These are phyloP conservation scores for Aphelinus atriplicis DNA, from an alignment of 1,140 invertebrate species.

Conservation along the genomic window DNA sequence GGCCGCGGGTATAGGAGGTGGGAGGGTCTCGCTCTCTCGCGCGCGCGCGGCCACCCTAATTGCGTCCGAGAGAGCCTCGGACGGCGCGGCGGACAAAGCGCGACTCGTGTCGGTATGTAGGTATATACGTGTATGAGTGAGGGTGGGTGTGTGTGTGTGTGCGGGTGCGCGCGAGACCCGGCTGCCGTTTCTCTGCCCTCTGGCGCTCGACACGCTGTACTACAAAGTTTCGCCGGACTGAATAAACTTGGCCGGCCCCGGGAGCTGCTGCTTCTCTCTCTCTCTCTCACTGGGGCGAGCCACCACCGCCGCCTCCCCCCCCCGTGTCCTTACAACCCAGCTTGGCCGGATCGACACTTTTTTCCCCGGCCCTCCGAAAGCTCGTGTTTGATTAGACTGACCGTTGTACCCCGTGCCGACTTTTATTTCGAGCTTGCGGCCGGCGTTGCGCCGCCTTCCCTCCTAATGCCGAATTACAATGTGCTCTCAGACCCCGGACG, in stretches of 20 bases:
- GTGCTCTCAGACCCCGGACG: no score
- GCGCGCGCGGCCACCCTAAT: conserved; percentile 63
- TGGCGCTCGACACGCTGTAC: conserved; percentile 65
- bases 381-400: no score
- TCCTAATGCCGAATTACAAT: no score
- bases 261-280: conserved; percentile 42
- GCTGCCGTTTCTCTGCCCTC: conserved; percentile 62
- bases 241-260: conserved; percentile 61
- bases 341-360: no score
- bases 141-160: conserved; percentile 52
- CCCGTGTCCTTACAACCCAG: no score
- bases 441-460: no score
- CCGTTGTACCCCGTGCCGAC: no score
- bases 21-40: conserved; percentile 50
- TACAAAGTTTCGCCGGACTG: conserved; percentile 66
- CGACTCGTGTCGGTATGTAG: conserved; percentile 58
- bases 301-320: no score
- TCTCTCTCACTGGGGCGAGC: no score
- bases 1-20: background rate
- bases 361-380: no score
- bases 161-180: conserved; percentile 48
- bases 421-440: no score
- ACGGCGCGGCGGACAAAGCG: conserved; percentile 59
- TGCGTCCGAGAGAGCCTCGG: conserved; percentile 62
- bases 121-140: conserved; percentile 41